Conservation (phyloP, 2,113 vertebrate species). For the Phoenicopterus ruber region DNA sequence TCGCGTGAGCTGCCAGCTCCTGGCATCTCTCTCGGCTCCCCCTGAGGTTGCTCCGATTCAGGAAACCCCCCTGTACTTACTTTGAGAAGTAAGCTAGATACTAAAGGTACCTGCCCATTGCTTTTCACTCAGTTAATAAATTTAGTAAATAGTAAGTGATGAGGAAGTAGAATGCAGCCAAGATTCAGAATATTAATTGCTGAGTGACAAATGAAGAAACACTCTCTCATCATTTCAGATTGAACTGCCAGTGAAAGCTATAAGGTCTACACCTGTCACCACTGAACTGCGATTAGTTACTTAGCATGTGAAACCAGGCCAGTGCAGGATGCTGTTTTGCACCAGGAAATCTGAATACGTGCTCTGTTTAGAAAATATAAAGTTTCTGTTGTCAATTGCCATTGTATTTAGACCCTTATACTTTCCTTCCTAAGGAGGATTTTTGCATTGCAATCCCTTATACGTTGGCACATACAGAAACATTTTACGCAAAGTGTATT, state of each 20-base stretch:
- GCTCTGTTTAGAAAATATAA: slow-evolving; percentile 16
- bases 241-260: background rate
- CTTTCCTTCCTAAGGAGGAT: background rate
- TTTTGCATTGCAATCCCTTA: background rate
- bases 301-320: slow-evolving; percentile 23
- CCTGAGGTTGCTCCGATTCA: too few species aligned
- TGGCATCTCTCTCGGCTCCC: too few species aligned
- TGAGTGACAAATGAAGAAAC: background rate
- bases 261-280: slow-evolving; percentile 64
- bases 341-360: slow-evolving; percentile 18
- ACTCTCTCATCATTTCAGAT: background rate
- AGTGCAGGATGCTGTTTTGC: slow-evolving; percentile 39
- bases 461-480: background rate
- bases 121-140: background rate
- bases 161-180: background rate
- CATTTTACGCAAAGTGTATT: slow-evolving; percentile 27
- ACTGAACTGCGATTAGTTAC: slow-evolving; percentile 29
- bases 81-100: background rate
- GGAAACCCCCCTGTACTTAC: too few species aligned
- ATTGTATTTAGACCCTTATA: background rate
- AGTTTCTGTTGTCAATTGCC: slow-evolving; percentile 18
- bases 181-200: background rate
- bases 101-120: background rate
- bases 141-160: background rate
- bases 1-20: too few species aligned